Percentiles rank a stretch among this genome's conserved stretches.
phyloP scores from a whole-genome alignment of 2,113 vertebrate genomes.

The Casuarius casuarius region DNA sequence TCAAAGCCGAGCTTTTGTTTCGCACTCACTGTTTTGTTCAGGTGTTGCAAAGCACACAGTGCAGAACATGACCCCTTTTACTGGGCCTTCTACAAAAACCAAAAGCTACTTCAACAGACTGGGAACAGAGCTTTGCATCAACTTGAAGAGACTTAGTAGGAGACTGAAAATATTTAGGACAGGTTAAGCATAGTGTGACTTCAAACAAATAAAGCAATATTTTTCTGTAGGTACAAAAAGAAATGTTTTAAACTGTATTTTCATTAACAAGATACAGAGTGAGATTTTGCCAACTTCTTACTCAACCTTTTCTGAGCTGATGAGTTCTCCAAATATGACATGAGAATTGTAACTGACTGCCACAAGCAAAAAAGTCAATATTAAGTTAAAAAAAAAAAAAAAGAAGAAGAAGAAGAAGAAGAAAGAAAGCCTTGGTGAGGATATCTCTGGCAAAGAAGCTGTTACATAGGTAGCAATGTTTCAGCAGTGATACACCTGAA shows the following conservation, averaged over 20 bases:
- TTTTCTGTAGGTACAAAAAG: background rate
- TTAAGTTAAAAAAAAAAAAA: background rate
- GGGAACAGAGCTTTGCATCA: background rate
- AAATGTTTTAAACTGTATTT: background rate
- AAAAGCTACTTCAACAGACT: background rate
- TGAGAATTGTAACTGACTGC: background rate
- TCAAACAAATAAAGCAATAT: background rate
- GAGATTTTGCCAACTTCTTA: background rate
- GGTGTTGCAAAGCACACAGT: background rate
- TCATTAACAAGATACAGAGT: background rate
- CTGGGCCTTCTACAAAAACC: background rate
- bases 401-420: background rate
- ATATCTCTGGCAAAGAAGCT: background rate
- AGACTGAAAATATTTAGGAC: background rate
- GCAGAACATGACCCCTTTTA: background rate
- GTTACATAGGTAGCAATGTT: background rate
- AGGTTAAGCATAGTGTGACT: background rate
- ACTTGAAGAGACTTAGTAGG: background rate
- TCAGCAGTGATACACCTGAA: background rate
- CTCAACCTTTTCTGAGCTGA: background rate
- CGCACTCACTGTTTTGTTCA: conserved; percentile 15
- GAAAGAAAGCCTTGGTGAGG: background rate
- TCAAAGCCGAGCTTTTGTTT: conserved; percentile 49
- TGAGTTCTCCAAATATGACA: background rate
- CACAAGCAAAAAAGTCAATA: background rate